phyloP scores from a whole-genome alignment of 2,113 vertebrate species.

The Dendropsophus ebraccatus region DNA sequence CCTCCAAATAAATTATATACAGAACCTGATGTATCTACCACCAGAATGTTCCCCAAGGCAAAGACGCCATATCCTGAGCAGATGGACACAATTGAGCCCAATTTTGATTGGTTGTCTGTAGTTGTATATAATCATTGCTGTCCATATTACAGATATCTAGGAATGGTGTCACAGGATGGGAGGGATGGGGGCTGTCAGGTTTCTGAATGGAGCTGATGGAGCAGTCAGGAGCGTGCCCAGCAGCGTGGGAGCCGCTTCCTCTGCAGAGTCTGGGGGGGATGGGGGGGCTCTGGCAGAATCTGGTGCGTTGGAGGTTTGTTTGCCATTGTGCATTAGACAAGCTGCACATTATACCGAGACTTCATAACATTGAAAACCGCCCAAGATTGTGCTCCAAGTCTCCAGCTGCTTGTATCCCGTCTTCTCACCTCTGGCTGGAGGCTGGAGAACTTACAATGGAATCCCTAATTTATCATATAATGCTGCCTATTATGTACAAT shows the following conservation, averaged over 20 bases:
- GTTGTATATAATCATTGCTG: neutral
- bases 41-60: no score
- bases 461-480: no score
- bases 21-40: no score
- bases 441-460: conserved; percentile 4
- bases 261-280: neutral
- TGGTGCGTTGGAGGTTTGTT: conserved; percentile 43
- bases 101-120: no score
- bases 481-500: no score
- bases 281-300: neutral
- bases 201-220: neutral
- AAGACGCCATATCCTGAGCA: no score
- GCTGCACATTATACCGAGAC: neutral
- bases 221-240: neutral
- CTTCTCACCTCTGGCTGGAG: no score
- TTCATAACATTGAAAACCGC: conserved; percentile 36
- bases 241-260: conserved; percentile 10
- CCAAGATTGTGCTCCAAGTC: conserved; percentile 15
- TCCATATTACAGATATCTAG: no score
- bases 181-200: neutral
- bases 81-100: no score
- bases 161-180: neutral
- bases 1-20: neutral
- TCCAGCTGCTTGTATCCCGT: neutral
- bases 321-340: neutral